Conservation (phyloP, 2,888 invertebrate genomes). For the Euphydryas editha region DNA sequence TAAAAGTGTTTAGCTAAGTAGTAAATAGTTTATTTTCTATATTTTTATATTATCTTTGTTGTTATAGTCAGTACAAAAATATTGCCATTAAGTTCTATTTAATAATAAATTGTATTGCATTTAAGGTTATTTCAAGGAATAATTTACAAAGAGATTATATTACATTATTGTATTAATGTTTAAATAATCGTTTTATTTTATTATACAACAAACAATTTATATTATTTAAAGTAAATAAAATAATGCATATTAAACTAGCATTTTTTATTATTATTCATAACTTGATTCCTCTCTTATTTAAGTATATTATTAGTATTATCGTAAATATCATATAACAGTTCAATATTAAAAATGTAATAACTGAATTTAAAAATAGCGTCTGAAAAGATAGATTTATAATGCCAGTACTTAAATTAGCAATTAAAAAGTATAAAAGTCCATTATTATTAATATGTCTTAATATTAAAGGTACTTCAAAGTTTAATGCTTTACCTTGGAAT, state of each 20-base stretch:
- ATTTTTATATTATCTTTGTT: background rate
- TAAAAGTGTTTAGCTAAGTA: background rate
- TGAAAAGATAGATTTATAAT: slow-evolving; percentile 88
- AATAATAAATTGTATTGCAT: too few species aligned
- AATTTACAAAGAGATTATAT: background rate
- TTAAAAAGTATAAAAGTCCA: slow-evolving; percentile 92
- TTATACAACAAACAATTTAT: background rate
- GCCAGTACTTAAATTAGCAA: slow-evolving; percentile 94
- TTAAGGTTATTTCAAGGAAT: too few species aligned
- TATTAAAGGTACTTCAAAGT: slow-evolving; percentile 78
- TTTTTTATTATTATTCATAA: slow-evolving; percentile 52
- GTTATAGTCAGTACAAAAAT: background rate
- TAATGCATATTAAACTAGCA: background rate
- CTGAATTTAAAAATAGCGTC: slow-evolving; percentile 80
- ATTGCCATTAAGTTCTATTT: background rate
- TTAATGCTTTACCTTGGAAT: slow-evolving; percentile 52
- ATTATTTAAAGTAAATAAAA: background rate
- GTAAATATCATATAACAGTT: slow-evolving; percentile 82
- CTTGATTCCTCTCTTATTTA: slow-evolving; percentile 73
- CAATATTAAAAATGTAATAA: slow-evolving; percentile 79
- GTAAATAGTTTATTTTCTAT: background rate
- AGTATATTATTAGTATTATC: slow-evolving; percentile 54
- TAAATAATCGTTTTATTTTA: background rate
- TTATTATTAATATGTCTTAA: slow-evolving; percentile 90
- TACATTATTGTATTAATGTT: background rate